A percentile compares a stretch with the other conserved stretches of the same genome.
Conservation (phyloP, 2,888 invertebrate species). For the Cistogaster globosa region DNA sequence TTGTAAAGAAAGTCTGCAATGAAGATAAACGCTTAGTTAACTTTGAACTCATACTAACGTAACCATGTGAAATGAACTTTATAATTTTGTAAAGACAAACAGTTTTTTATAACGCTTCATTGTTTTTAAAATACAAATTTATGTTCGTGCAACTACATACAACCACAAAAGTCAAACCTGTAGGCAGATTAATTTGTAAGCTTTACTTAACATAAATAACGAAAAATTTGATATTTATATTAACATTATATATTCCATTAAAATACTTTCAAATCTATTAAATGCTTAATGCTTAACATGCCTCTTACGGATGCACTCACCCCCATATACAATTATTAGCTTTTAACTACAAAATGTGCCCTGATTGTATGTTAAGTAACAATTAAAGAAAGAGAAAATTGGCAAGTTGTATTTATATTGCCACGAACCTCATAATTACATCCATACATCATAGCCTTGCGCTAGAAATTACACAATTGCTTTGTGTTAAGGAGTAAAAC, state of each 20-base stretch:
- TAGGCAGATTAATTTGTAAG: not conserved
- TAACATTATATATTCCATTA: not conserved
- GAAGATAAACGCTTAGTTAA: constrained; percentile 43
- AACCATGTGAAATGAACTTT: constrained; percentile 29
- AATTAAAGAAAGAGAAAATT: not conserved
- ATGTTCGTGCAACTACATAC: too few species aligned
- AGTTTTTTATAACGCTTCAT: not conserved
- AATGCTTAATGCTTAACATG: constrained; percentile 38
- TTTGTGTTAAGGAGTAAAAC: not conserved
- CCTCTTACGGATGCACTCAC: not conserved
- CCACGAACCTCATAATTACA: not conserved
- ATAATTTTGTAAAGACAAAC: constrained; percentile 44
- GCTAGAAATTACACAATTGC: constrained; percentile 1
- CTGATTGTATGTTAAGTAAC: not conserved
- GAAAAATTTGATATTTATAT: constrained; percentile 23
- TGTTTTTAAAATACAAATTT: constrained; percentile 6
- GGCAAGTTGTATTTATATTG: constrained; percentile 23
- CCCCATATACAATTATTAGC: not conserved
- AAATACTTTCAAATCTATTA: constrained; percentile 29
- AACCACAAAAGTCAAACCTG: not conserved
- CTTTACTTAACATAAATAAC: constrained; percentile 36
- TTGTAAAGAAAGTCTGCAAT: constrained; percentile 33
- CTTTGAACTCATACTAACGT: not conserved
- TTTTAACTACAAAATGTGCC: too few species aligned
- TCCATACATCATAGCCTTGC: constrained; percentile 19